These are phyloP conservation scores for Perognathus longimembris DNA, from an alignment of 2,113 vertebrate genomes.

Conservation along the genomic window DNA sequence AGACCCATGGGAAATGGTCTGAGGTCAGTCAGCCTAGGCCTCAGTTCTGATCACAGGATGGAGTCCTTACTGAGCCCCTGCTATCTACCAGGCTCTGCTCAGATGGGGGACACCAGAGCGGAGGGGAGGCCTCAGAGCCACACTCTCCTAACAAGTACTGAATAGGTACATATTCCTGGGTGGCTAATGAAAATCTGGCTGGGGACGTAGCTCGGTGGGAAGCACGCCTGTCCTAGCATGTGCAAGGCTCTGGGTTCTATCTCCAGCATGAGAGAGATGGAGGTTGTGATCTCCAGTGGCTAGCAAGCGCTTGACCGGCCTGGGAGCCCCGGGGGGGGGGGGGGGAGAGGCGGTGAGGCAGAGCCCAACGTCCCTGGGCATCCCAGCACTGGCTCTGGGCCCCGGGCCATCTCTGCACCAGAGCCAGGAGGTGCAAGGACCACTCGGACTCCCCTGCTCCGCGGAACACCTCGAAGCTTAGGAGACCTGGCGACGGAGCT, in stretches of 20 bases:
- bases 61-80: neutral
- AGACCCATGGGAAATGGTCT: neutral
- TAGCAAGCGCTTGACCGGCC: neutral
- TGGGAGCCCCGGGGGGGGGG: too few relatives aligned
- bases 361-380: neutral
- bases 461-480: neutral
- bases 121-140: neutral
- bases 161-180: neutral
- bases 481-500: neutral
- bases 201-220: neutral
- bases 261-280: neutral
- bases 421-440: neutral
- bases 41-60: too few relatives aligned
- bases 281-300: neutral
- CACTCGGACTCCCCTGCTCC: neutral
- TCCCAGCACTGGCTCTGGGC: neutral
- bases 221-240: neutral
- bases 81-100: neutral
- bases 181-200: neutral
- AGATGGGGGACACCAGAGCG: neutral
- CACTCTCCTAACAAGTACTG: neutral
- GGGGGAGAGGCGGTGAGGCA: fast-evolving
- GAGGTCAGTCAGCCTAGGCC: neutral
- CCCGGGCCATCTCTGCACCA: neutral
- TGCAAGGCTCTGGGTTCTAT: neutral